Base-by-base conservation (phyloP, 35 echinoderm and acorn worm species). In the Acanthaster planci region DNA sequence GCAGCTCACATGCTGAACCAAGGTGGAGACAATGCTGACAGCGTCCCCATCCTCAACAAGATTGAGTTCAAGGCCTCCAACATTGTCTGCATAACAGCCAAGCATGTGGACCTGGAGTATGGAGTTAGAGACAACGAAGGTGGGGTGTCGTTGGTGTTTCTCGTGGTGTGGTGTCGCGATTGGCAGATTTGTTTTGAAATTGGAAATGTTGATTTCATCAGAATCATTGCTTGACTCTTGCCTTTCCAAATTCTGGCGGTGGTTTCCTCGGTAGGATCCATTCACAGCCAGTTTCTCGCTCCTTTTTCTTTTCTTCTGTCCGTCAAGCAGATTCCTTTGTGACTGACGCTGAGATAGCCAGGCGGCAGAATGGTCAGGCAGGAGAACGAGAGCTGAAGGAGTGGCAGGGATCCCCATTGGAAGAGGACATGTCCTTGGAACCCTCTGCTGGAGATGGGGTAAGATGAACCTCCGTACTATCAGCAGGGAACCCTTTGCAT, bases 381-480 rank as follows among this genome's bases (percentile, higher is more conserved):
- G 87, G 87, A 9, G 87, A 89, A 36, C 56, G 78, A 22, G 87
- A 89, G 44, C 37, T 89, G n/a, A 80, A 89, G 67, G 87, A 67
- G 23, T 89, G 80, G 80, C 34, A 82, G 76, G 57, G 30, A 22
- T 42, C 82, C 40, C 35, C 57, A 15, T 37, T 50, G 38, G 80
- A 60, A 51, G 78, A 81, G 18, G 58, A 81, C 78, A 38, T 39
- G 23, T 40, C 78, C 14, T 42, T 79, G 47, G 64, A 81, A 16
- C 79, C 35, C 56, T 4, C 12, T 12, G 68, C 44, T 23, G 59
- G 58, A 40, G 80, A 81, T 77, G 30, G 67, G 77, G 86, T 35
- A 51, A 77, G 75, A 29, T 36, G 18, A 19, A 29, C 36, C 5
- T 52, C 51, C 8, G 27, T 29, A 82, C 21, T 27, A 4, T 5